Conservation (phyloP, 2,797 vertebrate genomes). For the Nyctibius grandis region DNA sequence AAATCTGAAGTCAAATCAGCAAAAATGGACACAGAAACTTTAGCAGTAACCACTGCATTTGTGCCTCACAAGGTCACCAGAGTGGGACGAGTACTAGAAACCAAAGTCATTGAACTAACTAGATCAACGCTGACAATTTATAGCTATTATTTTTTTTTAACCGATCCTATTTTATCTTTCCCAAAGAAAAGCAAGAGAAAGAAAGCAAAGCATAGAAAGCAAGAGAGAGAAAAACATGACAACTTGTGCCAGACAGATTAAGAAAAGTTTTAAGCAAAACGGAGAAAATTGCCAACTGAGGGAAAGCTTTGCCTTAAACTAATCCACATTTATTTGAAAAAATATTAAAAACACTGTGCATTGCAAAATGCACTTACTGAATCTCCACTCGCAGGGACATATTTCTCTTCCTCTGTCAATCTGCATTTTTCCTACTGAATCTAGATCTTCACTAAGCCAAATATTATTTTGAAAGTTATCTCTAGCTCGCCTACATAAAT, state of each 20-base stretch:
- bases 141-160: not conserved
- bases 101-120: not conserved
- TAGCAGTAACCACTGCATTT: not conserved
- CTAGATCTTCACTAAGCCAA: not conserved
- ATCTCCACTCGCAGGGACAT: not conserved
- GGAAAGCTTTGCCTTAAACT: not conserved
- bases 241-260: not conserved
- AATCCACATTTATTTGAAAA: not conserved
- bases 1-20: not conserved
- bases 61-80: not conserved
- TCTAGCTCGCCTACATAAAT: not conserved
- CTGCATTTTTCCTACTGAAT: not conserved
- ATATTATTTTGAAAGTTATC: not conserved
- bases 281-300: not conserved
- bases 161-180: not conserved
- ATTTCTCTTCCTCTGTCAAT: not conserved
- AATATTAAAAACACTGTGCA: not conserved
- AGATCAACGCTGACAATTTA: accelerated
- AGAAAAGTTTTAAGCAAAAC: not conserved
- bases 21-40: not conserved
- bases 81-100: not conserved
- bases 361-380: not conserved
- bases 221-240: not conserved
- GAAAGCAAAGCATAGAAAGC: not conserved
- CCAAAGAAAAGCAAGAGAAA: not conserved